A percentile compares a stretch with the other conserved stretches of the same genome.
Evolutionary conservation across 37 sponge, comb jelly and placozoan genomes (phyloP).

Genomic region (Aplysina aerophoba): DNA sequence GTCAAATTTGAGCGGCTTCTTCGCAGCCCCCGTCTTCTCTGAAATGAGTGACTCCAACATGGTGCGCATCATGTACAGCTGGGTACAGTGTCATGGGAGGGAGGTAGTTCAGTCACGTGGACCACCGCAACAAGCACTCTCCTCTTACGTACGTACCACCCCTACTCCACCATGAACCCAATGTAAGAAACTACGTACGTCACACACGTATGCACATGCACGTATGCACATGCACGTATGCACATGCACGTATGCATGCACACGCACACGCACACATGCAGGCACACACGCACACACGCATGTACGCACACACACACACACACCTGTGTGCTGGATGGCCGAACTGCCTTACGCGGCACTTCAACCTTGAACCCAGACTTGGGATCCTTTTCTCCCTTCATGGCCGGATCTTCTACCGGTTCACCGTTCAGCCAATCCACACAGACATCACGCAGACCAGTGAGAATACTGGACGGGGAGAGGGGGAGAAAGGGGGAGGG

Average conservation of each 20-base stretch:
- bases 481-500: neutral
- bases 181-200: no score
- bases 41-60: constrained; percentile 96
- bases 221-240: neutral
- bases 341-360: constrained; percentile 66
- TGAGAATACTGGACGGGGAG: constrained; percentile 68
- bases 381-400: constrained; percentile 96
- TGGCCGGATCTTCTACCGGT: constrained; percentile 88
- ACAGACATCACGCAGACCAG: constrained; percentile 95
- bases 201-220: no score
- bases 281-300: no score
- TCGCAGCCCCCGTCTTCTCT: constrained; percentile 77
- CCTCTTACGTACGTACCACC: neutral
- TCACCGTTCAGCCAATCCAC: constrained; percentile 96
- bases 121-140: neutral
- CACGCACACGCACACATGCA: neutral
- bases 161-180: neutral
- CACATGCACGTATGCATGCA: neutral
- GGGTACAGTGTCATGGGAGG: neutral
- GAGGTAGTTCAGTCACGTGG: neutral
- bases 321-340: constrained; percentile 84
- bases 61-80: constrained; percentile 96
- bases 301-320: neutral
- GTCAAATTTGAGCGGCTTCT: constrained; percentile 79
- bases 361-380: constrained; percentile 86